Evolutionary conservation across 1,140 invertebrate genomes (phyloP).

Genomic region (Drosophila serrata): DNA sequence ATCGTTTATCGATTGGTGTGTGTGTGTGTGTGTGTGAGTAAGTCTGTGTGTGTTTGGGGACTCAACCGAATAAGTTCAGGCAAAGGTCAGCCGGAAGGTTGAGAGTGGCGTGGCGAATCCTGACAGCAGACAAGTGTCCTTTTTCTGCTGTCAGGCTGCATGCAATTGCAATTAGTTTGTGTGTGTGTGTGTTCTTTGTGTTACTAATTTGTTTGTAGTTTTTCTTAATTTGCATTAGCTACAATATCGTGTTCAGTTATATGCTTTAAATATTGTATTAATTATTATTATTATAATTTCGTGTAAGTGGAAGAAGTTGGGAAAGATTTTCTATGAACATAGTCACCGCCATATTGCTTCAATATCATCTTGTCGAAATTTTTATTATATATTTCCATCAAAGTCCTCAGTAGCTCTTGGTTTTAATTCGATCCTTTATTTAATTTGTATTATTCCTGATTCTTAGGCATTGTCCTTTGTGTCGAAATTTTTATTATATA

Average conservation of each 20-base stretch:
- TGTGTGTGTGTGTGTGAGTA: constrained; percentile 12
- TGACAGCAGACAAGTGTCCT: constrained; percentile 39
- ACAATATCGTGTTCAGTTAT: constrained; percentile 44
- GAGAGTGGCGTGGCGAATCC: constrained; percentile 39
- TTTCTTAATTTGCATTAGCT: constrained; percentile 46
- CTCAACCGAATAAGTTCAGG: constrained; percentile 33
- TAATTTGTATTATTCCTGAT: background rate
- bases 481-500: constrained; percentile 48
- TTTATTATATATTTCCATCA: constrained; percentile 10
- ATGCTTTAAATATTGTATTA: constrained; percentile 10
- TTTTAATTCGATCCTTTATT: background rate
- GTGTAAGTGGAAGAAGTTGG: constrained; percentile 40
- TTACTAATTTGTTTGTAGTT: constrained; percentile 28
- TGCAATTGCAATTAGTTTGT: constrained; percentile 37
- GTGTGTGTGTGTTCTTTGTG: constrained; percentile 31
- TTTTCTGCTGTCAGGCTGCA: constrained; percentile 36
- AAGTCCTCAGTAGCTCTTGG: constrained; percentile 10
- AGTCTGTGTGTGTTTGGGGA: constrained; percentile 17
- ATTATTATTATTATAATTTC: constrained; percentile 41
- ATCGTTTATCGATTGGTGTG: constrained; percentile 18
- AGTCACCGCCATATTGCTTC: constrained; percentile 85
- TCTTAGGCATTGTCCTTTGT: constrained; percentile 28
- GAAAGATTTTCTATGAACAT: constrained; percentile 71
- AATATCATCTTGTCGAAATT: constrained; percentile 76
- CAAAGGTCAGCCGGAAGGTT: constrained; percentile 48